phyloP scores from a whole-genome alignment of 1,140 invertebrate species.

The Microplitis demolitor region DNA sequence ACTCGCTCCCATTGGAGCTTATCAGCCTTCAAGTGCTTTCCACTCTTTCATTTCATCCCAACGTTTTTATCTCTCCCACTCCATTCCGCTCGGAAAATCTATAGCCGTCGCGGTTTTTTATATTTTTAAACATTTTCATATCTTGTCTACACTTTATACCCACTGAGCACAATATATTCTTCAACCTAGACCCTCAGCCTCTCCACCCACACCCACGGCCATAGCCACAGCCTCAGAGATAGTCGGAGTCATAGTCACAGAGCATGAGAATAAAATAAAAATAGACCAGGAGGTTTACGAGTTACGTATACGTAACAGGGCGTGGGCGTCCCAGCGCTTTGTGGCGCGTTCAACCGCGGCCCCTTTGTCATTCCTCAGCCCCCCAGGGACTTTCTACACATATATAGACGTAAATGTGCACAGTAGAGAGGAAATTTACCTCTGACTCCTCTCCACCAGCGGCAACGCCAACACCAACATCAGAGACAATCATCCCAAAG shows the following conservation, averaged over 20 bases:
- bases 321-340: conserved; percentile 56
- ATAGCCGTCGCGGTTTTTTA: too few species aligned
- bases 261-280: too few species aligned
- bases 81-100: background rate
- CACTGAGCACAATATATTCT: too few species aligned
- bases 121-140: too few species aligned
- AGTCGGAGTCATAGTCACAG: too few species aligned
- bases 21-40: conserved; percentile 24
- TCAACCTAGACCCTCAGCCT: too few species aligned
- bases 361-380: conserved; percentile 50
- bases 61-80: conserved; percentile 17
- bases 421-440: conserved; percentile 24
- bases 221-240: too few species aligned
- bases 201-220: too few species aligned
- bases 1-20: conserved; percentile 8
- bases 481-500: conserved; percentile 54
- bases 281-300: too few species aligned
- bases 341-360: conserved; percentile 59
- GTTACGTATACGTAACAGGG: conserved; percentile 24
- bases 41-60: background rate
- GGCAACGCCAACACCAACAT: conserved; percentile 10
- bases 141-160: too few species aligned
- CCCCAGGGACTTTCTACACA: background rate
- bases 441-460: conserved; percentile 2
- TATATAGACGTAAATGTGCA: conserved; percentile 42